Percentiles rank a stretch among this genome's conserved stretches.
Evolutionary conservation across 2,797 vertebrate species (phyloP).

Genomic region (Acridotheres tristis): DNA sequence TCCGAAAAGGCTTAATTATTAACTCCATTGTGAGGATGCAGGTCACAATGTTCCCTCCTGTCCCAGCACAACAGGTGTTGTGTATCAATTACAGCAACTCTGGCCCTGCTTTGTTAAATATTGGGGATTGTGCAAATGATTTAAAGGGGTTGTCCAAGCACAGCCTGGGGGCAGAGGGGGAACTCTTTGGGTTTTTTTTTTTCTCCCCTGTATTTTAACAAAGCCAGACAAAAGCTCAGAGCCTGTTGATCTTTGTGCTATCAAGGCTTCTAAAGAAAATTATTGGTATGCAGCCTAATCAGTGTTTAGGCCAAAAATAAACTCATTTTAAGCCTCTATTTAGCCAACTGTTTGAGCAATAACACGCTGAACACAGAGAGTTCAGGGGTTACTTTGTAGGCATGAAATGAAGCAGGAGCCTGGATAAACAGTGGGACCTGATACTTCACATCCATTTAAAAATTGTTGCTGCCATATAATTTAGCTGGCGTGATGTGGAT

Average conservation of each 20-base stretch:
- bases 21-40: background rate
- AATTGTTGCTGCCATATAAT: background rate
- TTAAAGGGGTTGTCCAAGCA: background rate
- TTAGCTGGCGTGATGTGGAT: background rate
- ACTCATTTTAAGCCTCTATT: background rate
- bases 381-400: background rate
- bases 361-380: background rate
- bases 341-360: background rate
- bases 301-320: background rate
- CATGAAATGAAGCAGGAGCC: background rate
- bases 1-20: background rate
- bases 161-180: background rate
- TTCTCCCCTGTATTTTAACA: background rate
- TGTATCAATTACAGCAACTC: background rate
- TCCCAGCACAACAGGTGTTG: background rate
- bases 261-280: background rate
- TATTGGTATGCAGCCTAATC: background rate
- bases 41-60: slow-evolving; percentile 14
- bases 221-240: background rate
- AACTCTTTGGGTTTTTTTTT: background rate
- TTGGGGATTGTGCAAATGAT: background rate
- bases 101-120: background rate
- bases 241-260: background rate
- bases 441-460: background rate
- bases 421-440: background rate